These are phyloP conservation scores for Bombus huntii DNA, from an alignment of 1,140 invertebrate genomes.

Conservation along the genomic window DNA sequence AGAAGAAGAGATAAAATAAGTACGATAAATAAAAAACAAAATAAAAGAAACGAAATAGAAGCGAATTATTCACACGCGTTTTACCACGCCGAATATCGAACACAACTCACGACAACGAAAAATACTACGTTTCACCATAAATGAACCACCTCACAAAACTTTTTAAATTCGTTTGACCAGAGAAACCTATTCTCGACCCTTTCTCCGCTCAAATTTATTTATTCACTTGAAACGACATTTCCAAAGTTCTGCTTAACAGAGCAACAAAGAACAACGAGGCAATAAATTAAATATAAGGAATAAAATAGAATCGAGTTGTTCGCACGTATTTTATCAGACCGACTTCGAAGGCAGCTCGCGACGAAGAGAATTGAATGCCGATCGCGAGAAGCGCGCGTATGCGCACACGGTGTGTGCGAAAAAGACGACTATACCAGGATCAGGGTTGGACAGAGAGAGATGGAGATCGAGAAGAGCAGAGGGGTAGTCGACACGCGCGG, in stretches of 20 bases:
- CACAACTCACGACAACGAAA: background rate
- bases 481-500: conserved; percentile 10
- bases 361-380: conserved; percentile 30
- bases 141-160: too few relatives aligned
- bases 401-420: background rate
- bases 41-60: background rate
- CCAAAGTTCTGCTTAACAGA: too few relatives aligned
- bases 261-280: background rate
- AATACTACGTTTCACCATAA: background rate
- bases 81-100: background rate
- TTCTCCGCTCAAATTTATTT: background rate
- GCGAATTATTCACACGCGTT: too few relatives aligned
- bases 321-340: background rate
- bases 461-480: background rate
- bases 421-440: background rate
- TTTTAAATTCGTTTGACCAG: too few relatives aligned
- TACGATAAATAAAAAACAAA: too few relatives aligned
- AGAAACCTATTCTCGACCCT: background rate
- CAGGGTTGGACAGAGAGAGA: background rate
- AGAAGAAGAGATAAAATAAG: too few relatives aligned
- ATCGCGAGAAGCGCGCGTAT: conserved; percentile 27
- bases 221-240: too few relatives aligned
- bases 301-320: background rate
- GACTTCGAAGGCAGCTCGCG: background rate
- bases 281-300: too few relatives aligned